Evolutionary conservation across 1,140 invertebrate genomes (phyloP).

Genomic region (Leptoteleia sp.): DNA sequence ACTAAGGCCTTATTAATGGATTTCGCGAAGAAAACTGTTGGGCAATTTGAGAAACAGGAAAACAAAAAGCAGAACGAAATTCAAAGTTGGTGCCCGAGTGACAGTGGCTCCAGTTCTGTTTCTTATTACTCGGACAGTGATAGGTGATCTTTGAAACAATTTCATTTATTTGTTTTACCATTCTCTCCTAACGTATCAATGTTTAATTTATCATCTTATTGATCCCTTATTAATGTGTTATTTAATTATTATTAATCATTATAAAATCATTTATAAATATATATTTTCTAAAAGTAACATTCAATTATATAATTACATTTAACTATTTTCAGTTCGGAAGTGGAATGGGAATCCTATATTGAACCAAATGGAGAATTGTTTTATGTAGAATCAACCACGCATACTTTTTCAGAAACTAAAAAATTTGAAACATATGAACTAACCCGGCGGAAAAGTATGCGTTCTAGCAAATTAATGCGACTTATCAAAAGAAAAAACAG

Average conservation of each 20-base stretch:
- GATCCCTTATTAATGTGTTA: no score
- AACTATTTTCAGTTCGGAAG: conserved; percentile 80
- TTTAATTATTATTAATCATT: no score
- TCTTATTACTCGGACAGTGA: conserved; percentile 78
- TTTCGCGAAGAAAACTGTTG: conserved; percentile 3
- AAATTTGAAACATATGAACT: conserved; percentile 70
- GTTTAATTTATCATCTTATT: no score
- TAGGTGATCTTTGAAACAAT: no score
- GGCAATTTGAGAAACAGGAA: conserved; percentile 21
- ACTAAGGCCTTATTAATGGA: conserved; percentile 41
- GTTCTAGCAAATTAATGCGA: conserved; percentile 77
- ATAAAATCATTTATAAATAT: no score
- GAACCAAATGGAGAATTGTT: conserved; percentile 83
- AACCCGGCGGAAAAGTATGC: conserved; percentile 74
- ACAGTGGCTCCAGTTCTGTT: conserved; percentile 77
- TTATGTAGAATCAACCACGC: conserved; percentile 82
- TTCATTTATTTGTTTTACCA: no score
- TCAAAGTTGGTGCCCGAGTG: conserved; percentile 79
- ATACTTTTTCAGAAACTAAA: conserved; percentile 66
- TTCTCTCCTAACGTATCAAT: no score
- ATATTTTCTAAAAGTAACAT: no score
- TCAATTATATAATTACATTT: no score
- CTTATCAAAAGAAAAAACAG: conserved; percentile 78
- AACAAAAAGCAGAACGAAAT: conserved; percentile 65
- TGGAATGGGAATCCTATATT: conserved; percentile 84